Percentiles rank a stretch among this genome's conserved stretches.
Evolutionary conservation across 2,113 vertebrate species (phyloP).

Genomic region (Oxyura jamaicensis): DNA sequence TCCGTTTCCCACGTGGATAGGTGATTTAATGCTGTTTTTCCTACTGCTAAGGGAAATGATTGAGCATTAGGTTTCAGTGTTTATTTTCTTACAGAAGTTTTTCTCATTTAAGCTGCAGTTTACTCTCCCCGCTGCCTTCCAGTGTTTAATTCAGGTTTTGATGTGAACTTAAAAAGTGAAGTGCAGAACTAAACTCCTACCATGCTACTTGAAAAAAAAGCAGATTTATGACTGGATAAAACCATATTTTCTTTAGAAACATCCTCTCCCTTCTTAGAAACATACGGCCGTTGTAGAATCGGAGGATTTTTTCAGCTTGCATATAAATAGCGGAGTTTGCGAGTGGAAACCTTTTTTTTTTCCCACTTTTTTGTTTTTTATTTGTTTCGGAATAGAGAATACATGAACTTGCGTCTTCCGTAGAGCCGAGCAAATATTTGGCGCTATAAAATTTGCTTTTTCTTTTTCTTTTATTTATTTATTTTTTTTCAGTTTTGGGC

Average conservation of each 20-base stretch:
- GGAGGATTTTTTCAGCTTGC: background rate
- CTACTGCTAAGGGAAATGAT: constrained; percentile 79
- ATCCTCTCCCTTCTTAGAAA: background rate
- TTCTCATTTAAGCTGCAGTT: constrained; percentile 81
- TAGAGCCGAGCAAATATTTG: background rate
- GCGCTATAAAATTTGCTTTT: background rate
- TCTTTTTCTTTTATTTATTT: background rate
- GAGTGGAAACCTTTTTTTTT: background rate
- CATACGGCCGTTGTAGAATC: background rate
- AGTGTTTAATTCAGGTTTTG: constrained; percentile 75
- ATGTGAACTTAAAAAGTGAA: constrained; percentile 74
- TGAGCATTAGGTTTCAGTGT: constrained; percentile 83
- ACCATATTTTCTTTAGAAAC: background rate
- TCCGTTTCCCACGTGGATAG: constrained; percentile 77
- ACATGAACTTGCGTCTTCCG: background rate
- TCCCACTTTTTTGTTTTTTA: background rate
- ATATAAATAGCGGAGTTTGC: background rate
- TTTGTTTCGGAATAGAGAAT: background rate
- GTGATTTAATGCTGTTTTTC: constrained; percentile 84
- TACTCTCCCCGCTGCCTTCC: constrained; percentile 63
- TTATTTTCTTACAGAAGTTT: constrained; percentile 85
- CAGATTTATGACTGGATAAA: constrained; percentile 58
- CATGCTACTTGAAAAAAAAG: background rate
- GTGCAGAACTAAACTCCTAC: constrained; percentile 63
- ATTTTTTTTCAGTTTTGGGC: background rate